Conservation (phyloP, 2,797 vertebrate genomes). For the Enteromius afrohamiltoni region DNA sequence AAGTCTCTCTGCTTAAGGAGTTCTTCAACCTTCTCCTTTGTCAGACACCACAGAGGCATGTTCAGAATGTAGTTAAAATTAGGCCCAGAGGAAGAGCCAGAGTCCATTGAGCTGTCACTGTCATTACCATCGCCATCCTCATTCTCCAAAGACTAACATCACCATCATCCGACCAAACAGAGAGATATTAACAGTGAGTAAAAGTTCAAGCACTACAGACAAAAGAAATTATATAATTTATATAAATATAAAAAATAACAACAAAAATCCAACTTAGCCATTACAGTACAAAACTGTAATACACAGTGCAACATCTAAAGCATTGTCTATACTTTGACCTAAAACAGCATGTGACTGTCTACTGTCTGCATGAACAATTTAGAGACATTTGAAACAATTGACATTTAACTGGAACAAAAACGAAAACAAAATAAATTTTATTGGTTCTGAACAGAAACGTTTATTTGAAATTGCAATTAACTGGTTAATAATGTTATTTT, state of each 20-base stretch:
- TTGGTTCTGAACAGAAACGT: too few relatives aligned
- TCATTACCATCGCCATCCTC: conserved; percentile 84
- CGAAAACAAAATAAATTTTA: too few relatives aligned
- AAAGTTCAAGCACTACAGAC: background rate
- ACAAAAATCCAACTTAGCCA: background rate
- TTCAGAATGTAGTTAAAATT: conserved; percentile 99
- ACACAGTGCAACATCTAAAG: background rate
- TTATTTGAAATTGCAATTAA: too few relatives aligned
- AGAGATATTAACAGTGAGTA: background rate
- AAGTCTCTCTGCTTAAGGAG: conserved; percentile 92
- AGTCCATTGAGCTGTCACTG: conserved; percentile 88
- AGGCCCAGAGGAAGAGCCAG: conserved; percentile 87
- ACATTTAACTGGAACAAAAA: too few relatives aligned
- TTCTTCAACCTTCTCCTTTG: conserved; percentile 97
- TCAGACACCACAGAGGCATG: conserved; percentile 97
- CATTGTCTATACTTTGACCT: background rate
- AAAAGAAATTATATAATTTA: background rate
- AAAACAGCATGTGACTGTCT: too few relatives aligned
- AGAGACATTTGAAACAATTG: too few relatives aligned
- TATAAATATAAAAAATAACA: background rate
- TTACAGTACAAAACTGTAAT: background rate
- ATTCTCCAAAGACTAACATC: conserved; percentile 80
- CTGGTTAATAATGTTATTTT: too few relatives aligned
- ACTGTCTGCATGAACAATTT: too few relatives aligned
- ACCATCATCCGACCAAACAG: conserved; percentile 17